phyloP scores from a whole-genome alignment of 2,888 invertebrate genomes.

The Cynaeus angustus region DNA sequence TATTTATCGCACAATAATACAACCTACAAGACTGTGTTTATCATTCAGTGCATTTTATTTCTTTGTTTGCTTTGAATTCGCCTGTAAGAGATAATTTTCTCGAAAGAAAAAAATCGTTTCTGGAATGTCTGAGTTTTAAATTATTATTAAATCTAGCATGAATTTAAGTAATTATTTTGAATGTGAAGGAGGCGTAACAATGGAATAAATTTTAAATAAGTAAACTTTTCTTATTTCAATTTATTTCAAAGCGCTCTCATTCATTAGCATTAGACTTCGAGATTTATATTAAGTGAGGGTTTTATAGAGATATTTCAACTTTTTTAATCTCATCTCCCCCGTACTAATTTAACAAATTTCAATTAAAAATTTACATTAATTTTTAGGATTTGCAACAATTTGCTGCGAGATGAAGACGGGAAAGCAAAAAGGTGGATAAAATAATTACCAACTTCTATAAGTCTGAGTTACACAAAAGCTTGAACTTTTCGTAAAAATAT shows the following conservation, averaged over 20 bases:
- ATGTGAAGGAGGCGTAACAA: conserved; percentile 39
- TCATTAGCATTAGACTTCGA: conserved; percentile 51
- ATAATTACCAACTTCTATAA: conserved; percentile 29
- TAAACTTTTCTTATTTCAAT: conserved; percentile 50
- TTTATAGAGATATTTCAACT: conserved; percentile 54
- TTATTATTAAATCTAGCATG: conserved; percentile 44
- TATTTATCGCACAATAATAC: conserved; percentile 22
- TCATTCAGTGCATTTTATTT: conserved; percentile 13
- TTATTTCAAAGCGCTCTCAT: conserved; percentile 45
- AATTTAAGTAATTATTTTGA: conserved; percentile 42
- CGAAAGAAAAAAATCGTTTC: conserved; percentile 5
- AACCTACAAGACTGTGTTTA: conserved; percentile 4
- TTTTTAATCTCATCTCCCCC: conserved; percentile 56
- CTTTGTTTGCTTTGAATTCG: too few relatives aligned
- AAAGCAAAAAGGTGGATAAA: conserved; percentile 26
- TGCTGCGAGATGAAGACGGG: conserved; percentile 42
- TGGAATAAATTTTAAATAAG: conserved; percentile 47
- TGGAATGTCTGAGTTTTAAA: conserved; percentile 19
- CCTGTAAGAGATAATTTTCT: conserved; percentile 10
- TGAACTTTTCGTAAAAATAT: too few relatives aligned
- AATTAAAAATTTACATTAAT: conserved; percentile 59
- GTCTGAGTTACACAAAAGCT: background rate
- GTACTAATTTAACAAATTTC: conserved; percentile 57
- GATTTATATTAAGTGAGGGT: conserved; percentile 48
- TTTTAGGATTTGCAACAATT: conserved; percentile 54